Percentiles rank a stretch among this genome's conserved stretches.
phyloP scores from a whole-genome alignment of 2,113 vertebrate genomes.

The Pygoscelis adeliae region DNA sequence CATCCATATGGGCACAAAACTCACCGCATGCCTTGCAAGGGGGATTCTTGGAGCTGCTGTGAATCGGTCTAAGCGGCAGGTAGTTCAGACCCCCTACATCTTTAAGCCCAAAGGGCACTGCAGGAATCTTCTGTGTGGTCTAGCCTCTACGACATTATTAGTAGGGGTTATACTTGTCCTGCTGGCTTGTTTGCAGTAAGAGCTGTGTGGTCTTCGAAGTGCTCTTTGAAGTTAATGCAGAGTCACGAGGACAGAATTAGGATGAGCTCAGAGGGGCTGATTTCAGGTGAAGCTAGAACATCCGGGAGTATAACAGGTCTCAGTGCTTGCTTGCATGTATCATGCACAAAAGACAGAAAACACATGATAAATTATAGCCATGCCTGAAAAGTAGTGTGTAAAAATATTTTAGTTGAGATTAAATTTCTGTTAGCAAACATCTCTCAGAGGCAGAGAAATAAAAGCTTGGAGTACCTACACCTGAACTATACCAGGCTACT shows the following conservation, averaged over 20 bases:
- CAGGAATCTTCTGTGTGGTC: conserved; percentile 40
- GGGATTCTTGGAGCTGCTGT: conserved; percentile 18
- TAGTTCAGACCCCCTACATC: conserved; percentile 53
- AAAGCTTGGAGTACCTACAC: neutral
- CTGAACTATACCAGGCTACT: neutral
- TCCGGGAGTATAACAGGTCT: fast-evolving
- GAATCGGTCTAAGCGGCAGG: neutral
- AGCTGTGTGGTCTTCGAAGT: conserved; percentile 32
- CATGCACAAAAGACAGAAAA: neutral
- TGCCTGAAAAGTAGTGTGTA: neutral
- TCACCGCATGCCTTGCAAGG: neutral
- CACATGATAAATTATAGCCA: neutral
- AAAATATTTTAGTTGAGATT: neutral
- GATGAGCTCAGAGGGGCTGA: neutral
- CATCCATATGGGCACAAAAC: neutral
- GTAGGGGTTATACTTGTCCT: conserved; percentile 31
- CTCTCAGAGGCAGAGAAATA: neutral
- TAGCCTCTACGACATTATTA: neutral
- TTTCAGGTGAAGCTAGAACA: neutral
- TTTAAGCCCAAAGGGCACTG: conserved; percentile 54
- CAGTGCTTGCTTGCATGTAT: neutral
- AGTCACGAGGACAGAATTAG: neutral
- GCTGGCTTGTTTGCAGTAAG: conserved; percentile 7
- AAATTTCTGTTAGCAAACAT: neutral
- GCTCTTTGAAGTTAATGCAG: conserved; percentile 32